A percentile compares a stretch with the other conserved stretches of the same genome.
These are phyloP conservation scores for Peucedramus taeniatus DNA, from an alignment of 2,113 vertebrate species.

Conservation along the genomic window DNA sequence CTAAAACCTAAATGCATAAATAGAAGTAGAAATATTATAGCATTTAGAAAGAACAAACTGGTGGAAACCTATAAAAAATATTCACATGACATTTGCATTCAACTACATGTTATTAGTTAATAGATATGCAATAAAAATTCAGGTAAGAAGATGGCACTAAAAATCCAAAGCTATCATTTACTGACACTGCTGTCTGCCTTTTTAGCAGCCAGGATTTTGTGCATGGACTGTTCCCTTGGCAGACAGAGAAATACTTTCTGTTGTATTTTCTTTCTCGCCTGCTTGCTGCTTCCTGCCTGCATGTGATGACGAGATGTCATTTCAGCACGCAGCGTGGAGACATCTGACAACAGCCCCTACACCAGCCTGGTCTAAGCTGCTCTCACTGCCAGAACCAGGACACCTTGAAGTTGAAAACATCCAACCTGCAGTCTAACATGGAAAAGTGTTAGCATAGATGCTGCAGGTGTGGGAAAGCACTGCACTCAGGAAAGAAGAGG, in stretches of 20 bases:
- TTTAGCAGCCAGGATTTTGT: constrained; percentile 8
- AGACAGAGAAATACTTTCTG: constrained; percentile 14
- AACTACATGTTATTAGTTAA: not conserved
- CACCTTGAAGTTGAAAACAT: not conserved
- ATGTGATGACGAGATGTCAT: constrained; percentile 33
- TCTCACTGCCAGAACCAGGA: not conserved
- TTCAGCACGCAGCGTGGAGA: not conserved
- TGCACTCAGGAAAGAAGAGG: accelerated
- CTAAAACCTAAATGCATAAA: not conserved
- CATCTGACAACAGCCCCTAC: constrained; percentile 37
- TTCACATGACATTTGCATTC: not conserved
- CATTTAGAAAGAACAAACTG: not conserved
- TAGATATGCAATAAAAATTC: not conserved
- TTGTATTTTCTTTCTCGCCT: constrained; percentile 39
- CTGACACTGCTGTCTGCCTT: not conserved
- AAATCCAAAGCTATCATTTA: not conserved
- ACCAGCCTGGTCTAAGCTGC: not conserved
- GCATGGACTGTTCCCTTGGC: constrained; percentile 5
- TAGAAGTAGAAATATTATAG: not conserved
- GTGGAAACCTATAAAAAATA: not conserved
- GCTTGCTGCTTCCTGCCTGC: constrained; percentile 44
- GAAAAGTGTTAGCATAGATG: not conserved
- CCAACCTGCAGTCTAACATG: not conserved
- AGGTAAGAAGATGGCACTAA: not conserved
- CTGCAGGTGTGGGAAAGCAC: not conserved